Percentiles rank a stretch among this genome's conserved stretches.
Evolutionary conservation across 2,113 vertebrate genomes (phyloP).

Genomic region (Manacus vitellinus): DNA sequence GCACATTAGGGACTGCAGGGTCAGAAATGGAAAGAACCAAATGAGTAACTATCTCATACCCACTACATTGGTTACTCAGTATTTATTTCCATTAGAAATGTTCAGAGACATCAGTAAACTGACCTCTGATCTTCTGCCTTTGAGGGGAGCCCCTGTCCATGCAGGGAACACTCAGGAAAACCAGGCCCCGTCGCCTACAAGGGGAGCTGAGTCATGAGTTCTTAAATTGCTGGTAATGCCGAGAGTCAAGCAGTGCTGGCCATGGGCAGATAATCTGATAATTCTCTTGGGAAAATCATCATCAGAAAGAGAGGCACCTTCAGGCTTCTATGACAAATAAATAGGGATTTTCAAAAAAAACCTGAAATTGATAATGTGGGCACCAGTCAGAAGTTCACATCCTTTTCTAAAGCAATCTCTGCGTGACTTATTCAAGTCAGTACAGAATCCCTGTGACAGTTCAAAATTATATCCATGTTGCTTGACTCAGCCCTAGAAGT

Average conservation of each 20-base stretch:
- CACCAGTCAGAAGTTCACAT: not conserved
- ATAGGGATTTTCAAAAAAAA: not conserved
- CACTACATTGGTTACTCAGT: not conserved
- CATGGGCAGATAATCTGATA: not conserved
- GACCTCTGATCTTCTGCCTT: not conserved
- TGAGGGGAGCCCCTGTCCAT: not conserved
- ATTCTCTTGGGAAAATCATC: not conserved
- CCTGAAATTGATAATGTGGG: not conserved
- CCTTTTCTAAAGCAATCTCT: not conserved
- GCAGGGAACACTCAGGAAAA: not conserved
- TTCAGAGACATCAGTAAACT: not conserved
- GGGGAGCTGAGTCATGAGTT: not conserved
- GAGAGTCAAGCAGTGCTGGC: not conserved
- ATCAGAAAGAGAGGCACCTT: not conserved
- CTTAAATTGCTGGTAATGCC: not conserved
- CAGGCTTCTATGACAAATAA: not conserved
- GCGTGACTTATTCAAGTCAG: not conserved
- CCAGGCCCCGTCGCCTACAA: accelerated
- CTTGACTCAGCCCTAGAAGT: not conserved
- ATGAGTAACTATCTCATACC: not conserved
- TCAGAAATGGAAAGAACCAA: not conserved
- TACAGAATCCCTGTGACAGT: not conserved
- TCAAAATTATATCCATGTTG: not conserved
- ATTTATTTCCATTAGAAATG: not conserved
- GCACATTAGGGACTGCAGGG: not conserved